A percentile compares a stretch with the other conserved stretches of the same genome.
These are phyloP conservation scores for Pycnonotus jocosus DNA, from an alignment of 2,113 vertebrate species.

Conservation along the genomic window DNA sequence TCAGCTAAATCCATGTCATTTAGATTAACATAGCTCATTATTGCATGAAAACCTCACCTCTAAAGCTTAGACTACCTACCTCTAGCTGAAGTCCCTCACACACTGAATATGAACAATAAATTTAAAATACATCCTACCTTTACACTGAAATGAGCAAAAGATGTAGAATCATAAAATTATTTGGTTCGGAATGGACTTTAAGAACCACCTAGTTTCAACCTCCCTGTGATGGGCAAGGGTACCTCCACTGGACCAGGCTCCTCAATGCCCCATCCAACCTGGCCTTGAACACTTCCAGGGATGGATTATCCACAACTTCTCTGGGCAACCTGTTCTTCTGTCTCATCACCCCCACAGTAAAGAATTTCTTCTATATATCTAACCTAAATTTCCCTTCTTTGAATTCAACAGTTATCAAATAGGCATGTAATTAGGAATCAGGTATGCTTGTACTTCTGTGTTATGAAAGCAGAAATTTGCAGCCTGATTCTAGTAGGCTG, in stretches of 20 bases:
- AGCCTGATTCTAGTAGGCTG: background rate
- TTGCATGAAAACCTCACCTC: background rate
- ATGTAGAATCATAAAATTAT: background rate
- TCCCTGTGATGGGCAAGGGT: background rate
- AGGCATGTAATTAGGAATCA: background rate
- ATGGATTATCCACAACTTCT: background rate
- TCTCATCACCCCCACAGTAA: background rate
- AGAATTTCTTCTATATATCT: background rate
- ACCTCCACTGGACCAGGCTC: background rate
- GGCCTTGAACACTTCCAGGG: background rate
- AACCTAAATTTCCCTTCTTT: background rate
- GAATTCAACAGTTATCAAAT: background rate
- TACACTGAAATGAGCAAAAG: background rate
- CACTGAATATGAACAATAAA: background rate
- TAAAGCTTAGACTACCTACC: background rate
- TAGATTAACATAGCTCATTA: background rate
- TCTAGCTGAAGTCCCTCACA: background rate
- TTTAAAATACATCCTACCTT: background rate
- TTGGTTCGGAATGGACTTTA: background rate
- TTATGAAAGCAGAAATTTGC: background rate
- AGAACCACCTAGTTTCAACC: background rate
- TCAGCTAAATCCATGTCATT: background rate
- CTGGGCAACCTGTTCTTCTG: background rate
- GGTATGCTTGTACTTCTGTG: background rate
- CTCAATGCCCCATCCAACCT: background rate